A percentile compares a stretch with the other conserved stretches of the same genome.
These are phyloP conservation scores for Serilophus lunatus DNA, from an alignment of 2,113 vertebrate species.

Conservation along the genomic window DNA sequence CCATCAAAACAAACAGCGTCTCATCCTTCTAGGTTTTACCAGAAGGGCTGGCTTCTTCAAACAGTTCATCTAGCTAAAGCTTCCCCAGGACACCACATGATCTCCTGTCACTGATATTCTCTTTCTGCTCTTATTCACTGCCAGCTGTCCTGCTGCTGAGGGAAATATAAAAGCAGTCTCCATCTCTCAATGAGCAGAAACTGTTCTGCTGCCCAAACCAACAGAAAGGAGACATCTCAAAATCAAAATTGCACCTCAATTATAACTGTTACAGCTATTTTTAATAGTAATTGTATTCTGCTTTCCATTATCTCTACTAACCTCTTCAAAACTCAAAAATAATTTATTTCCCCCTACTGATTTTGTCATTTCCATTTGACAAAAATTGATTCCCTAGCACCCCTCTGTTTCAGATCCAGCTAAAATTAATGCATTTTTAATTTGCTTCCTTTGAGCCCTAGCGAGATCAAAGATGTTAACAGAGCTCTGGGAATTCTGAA, in stretches of 20 bases:
- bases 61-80: background rate
- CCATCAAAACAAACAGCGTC: background rate
- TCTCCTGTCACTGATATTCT: background rate
- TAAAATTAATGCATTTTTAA: conserved; percentile 37
- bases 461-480: conserved; percentile 22
- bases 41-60: background rate
- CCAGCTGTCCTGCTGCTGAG: background rate
- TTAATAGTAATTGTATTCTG: background rate
- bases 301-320: background rate
- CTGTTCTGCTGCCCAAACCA: background rate
- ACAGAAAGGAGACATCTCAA: background rate
- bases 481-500: background rate
- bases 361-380: conserved; percentile 5
- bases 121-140: background rate
- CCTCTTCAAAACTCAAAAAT: background rate
- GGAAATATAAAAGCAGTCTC: background rate
- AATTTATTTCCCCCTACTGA: background rate
- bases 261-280: background rate
- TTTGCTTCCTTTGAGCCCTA: conserved; percentile 9
- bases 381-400: conserved; percentile 11
- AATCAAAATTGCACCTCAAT: background rate
- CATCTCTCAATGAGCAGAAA: background rate
- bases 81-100: background rate
- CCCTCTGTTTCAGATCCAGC: background rate
- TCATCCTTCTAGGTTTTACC: background rate